Conservation (phyloP, 2,888 invertebrate species). For the Xanthia icteritia region DNA sequence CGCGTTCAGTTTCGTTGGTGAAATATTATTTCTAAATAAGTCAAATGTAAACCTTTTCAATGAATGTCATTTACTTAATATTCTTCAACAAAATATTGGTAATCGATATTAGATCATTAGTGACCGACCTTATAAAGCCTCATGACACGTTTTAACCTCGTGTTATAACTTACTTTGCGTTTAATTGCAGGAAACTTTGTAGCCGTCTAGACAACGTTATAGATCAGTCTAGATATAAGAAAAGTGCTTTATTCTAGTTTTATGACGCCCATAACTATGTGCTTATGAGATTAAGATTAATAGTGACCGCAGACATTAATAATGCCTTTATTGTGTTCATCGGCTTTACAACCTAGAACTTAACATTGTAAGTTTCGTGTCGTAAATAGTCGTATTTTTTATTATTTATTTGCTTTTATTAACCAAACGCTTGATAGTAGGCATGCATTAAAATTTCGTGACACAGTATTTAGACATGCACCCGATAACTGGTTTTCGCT, state of each 20-base stretch:
- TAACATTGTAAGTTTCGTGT: neutral
- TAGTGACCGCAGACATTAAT: conserved; percentile 33
- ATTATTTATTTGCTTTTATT: neutral
- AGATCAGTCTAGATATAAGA: conserved; percentile 33
- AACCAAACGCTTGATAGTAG: neutral
- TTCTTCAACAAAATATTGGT: neutral
- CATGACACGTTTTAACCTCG: conserved; percentile 1
- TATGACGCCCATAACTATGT: conserved; percentile 28
- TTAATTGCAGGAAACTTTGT: conserved; percentile 49
- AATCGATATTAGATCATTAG: neutral
- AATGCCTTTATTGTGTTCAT: conserved; percentile 34
- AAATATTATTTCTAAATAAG: neutral
- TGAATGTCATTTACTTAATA: neutral
- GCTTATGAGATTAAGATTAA: conserved; percentile 43
- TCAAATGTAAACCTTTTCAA: neutral
- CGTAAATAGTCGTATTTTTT: too few species aligned
- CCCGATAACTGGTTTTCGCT: too few species aligned
- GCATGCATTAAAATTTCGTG: neutral
- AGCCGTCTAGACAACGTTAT: conserved; percentile 57
- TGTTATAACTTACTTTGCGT: conserved; percentile 9
- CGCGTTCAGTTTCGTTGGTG: neutral
- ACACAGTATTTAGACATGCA: neutral
- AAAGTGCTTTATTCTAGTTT: conserved; percentile 44
- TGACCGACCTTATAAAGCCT: neutral
- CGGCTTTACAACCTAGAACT: conserved; percentile 12